Base-by-base conservation (phyloP, 2,888 invertebrate genomes). In the Alsophila aescularia region DNA sequence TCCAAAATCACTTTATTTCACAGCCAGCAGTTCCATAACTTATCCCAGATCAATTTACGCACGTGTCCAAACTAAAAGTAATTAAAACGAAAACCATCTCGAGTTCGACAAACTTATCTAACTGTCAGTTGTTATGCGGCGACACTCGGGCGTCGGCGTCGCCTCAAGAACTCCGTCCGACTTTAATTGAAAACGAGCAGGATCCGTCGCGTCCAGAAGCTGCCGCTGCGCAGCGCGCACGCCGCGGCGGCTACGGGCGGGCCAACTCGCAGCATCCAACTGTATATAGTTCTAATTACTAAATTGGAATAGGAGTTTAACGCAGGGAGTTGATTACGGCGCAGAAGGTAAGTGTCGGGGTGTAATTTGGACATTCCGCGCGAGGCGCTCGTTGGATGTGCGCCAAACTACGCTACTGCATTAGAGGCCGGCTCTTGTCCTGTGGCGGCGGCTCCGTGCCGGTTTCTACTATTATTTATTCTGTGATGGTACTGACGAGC, bases 331-430 rank as follows among this genome's bases (percentile, higher is more conserved):
- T 74, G 67, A 74, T 78, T 77, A 77, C 64, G 73, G 60, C 57
- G 53, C 65, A 51, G 45, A n/a, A n/a, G n/a, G n/a, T 50, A 45
- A 48, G 55, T 58, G 70, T 66, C 63, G 54, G 56, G 55, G 62
- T 64, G 72, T 62, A 71, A 73, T 75, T 73, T 70, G 70, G 65
- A 59, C 73, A 73, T 74, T 73, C 73, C 69, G 58, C 41, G 64
- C 59, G 59, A 27, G 54, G 41, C 54, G 37, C 14, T 8, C 21
- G 39, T 44, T 43, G 34, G 45, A 43, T 14, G 12, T 51, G 53
- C 48, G 49, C 62, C 60, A 60, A 43, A 49, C 50, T 55, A 41
- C 51, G 45, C 34, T 49, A 42, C 60, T 57, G 60, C 57, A 52
- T 55, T 55, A 50, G 45, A 14, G 39, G 36, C 44, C 16, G 41